Base-by-base conservation (phyloP, 1,140 invertebrate genomes). In the Ephestia elutella region DNA sequence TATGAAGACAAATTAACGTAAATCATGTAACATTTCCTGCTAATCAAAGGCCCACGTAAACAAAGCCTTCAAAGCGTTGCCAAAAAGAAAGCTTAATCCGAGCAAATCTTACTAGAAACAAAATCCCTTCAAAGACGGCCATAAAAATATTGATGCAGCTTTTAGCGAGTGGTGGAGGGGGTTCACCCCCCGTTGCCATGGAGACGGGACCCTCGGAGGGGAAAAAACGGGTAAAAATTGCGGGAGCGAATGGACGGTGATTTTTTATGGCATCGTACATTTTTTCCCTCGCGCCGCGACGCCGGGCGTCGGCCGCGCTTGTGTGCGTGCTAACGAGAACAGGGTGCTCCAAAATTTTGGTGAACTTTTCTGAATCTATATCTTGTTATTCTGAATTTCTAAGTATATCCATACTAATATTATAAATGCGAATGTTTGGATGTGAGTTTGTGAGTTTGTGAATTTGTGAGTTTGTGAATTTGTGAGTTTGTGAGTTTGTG, bases 211-310 rank as follows among this genome's bases (percentile, higher is more conserved):
- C 82, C 80, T 82, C 76, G 51, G 73, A 83, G 82, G 82, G 85
- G 79, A 86, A 87, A 87, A 87, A 87, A 86, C 80, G 76, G 76
- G 79, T 86, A 87, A 87, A 86, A 87, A 86, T 84, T 79, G 75
- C 70, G 82, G 75, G 75, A 75, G 76, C 80, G 78, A 76, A 83
- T 77, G 81, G 80, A 77, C 81, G 82, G 73, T 83, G 82, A 87
- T 87, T 87, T 87, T 87, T 87, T 87, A 87, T 86, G 82, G 82
- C 82, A 78, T 84, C 82, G 76, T 82, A 87, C 77, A 86, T 87
- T 87, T 87, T 87, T 87, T 86, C 78, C 77, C 65, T 59, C 68
- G 71, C 73, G 76, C 74, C 80, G 80, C 80, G 80, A 82, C 78
- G 80, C 72, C 65, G 56, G 69, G 61, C 68, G 65, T 50, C 63